Evolutionary conservation across 2,113 vertebrate species (phyloP), one percentile per base, ranked within the genome.

Genomic region (Paedocypris sp.): DNA sequence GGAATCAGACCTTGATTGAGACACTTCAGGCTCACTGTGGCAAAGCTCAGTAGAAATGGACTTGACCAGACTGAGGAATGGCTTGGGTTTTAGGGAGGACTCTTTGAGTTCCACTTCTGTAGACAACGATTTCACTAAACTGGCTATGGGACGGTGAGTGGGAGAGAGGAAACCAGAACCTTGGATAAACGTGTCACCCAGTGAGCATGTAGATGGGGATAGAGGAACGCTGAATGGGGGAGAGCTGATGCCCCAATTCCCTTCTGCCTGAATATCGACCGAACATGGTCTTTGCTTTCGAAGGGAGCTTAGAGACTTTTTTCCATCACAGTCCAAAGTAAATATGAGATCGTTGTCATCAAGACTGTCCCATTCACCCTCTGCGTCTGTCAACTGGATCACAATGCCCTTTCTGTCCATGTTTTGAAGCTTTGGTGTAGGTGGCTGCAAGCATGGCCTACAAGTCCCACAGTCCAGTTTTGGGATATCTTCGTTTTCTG

Each of bases 41-140:
- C 85, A 86, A 26, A 88, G 75, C 75, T 90, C 88, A 0, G 87
- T 86, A 13, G 88, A 90, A 66, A 90, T 87, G 0, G 90, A 90
- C 74, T 86, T 91, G 11, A 91, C 89, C 0, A 91, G 81, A 75
- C 73, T 88, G 39, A 91, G 78, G 15, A 88, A 41, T 2, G 88
- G 78, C 47, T 78, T 86, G 0, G 88, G 75, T 52, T 82, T 80
- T 5, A 86, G 82, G 2, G 81, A 63, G 5, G 85, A 78, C 10
- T 88, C 84, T 49, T 79, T 84, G 3, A 79, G 58, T 48, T 89
- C 87, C 20, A 84, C 70, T 62, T 89, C 88, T 0, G 83, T 84
- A 20, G 87, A 89, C 18, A 87, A 72, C 2, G 88, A 89, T 70
- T 88, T 90, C 38, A 88, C 88, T 23, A 90, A 67, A 69, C 72